A percentile compares a stretch with the other conserved stretches of the same genome.
These are phyloP conservation scores for Rhadina sibilatrix DNA, from an alignment of 2,113 vertebrate species.

Conservation along the genomic window DNA sequence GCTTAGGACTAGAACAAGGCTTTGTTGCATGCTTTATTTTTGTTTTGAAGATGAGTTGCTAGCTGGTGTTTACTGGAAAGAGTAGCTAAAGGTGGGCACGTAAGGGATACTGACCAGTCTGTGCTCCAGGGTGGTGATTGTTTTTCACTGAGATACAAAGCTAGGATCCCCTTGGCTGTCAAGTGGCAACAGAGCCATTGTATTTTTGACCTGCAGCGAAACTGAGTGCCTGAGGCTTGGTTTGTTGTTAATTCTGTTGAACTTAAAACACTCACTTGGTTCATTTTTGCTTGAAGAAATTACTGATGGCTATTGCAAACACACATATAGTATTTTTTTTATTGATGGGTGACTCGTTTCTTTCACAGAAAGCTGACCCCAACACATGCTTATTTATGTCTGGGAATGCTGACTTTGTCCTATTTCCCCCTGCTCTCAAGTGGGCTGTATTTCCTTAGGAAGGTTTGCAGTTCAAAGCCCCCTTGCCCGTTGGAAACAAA, in stretches of 20 bases:
- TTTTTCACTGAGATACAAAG: neutral
- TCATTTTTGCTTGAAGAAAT: neutral
- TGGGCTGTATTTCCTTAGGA: neutral
- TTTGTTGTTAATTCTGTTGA: neutral
- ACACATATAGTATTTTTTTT: accelerated
- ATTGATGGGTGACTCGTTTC: neutral
- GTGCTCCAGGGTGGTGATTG: neutral
- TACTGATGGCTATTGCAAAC: neutral
- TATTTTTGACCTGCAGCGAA: neutral
- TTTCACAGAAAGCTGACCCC: neutral
- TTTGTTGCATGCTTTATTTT: neutral
- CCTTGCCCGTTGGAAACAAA: neutral
- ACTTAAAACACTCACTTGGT: accelerated
- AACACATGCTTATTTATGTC: neutral
- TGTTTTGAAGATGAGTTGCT: neutral
- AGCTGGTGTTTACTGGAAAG: neutral
- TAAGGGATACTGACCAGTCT: neutral
- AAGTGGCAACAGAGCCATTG: neutral
- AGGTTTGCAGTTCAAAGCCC: neutral
- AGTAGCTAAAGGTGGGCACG: neutral
- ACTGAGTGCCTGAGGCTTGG: neutral
- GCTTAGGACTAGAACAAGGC: neutral
- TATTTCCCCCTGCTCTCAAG: neutral
- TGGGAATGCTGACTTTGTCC: neutral
- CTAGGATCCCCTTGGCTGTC: neutral